These are phyloP conservation scores for Pandemis corylana DNA, from an alignment of 2,888 invertebrate species.

Conservation along the genomic window DNA sequence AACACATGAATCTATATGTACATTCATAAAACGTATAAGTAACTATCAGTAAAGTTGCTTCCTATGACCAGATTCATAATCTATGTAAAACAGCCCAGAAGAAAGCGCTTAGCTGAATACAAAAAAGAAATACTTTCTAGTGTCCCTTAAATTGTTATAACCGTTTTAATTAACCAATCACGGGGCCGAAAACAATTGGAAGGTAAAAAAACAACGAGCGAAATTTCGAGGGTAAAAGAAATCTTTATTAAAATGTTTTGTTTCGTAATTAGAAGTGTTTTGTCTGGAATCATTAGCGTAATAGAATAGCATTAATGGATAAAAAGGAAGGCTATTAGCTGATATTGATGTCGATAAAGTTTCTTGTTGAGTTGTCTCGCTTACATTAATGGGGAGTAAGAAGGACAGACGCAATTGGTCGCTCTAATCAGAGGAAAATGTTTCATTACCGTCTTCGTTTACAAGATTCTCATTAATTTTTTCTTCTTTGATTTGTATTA, in stretches of 20 bases:
- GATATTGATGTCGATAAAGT: constrained; percentile 43
- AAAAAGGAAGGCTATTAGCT: constrained; percentile 52
- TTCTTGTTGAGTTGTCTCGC: constrained; percentile 30
- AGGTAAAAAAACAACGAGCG: constrained; percentile 41
- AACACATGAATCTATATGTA: too few species aligned
- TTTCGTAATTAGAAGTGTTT: constrained; percentile 76
- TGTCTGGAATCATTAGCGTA: constrained; percentile 75
- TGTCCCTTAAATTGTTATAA: constrained; percentile 2
- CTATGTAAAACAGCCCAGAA: not conserved
- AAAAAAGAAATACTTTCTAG: constrained; percentile 6
- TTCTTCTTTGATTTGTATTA: not conserved
- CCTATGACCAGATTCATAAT: not conserved
- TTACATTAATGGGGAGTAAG: not conserved
- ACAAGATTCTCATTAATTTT: not conserved
- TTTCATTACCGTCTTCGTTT: constrained; percentile 5
- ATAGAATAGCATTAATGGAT: constrained; percentile 78
- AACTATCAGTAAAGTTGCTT: too few species aligned
- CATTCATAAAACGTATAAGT: too few species aligned
- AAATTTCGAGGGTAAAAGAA: constrained; percentile 58
- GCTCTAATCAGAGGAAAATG: constrained; percentile 7
- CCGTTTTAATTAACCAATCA: constrained; percentile 37
- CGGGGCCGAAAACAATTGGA: constrained; percentile 30
- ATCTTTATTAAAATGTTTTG: constrained; percentile 79
- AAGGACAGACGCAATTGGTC: not conserved
- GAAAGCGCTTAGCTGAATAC: not conserved